These are phyloP conservation scores for Podarcis raffonei DNA, from an alignment of 2,113 vertebrate species.

Conservation along the genomic window DNA sequence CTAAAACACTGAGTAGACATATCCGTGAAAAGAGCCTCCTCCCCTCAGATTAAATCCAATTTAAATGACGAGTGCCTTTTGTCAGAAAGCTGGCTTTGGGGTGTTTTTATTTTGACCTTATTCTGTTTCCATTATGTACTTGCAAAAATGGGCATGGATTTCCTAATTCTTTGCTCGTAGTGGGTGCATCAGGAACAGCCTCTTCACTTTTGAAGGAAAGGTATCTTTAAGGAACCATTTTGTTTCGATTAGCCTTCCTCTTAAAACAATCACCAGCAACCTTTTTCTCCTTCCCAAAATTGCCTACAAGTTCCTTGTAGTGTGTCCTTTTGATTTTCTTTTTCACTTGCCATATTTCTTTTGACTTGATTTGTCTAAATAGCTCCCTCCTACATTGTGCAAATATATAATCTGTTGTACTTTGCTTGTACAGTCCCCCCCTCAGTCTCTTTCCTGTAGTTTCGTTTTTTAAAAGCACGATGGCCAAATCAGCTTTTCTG, in stretches of 20 bases:
- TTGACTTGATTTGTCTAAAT: not conserved
- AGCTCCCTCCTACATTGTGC: not conserved
- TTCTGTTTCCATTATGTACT: constrained; percentile 4
- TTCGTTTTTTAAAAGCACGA: no score
- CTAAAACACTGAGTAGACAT: constrained; percentile 3
- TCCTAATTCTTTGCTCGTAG: not conserved
- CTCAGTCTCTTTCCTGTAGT: no score
- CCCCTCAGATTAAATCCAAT: constrained; percentile 30
- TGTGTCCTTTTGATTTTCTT: not conserved
- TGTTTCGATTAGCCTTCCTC: not conserved
- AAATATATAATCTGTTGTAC: not conserved
- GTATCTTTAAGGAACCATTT: not conserved
- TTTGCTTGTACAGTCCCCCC: not conserved
- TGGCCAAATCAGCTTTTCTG: not conserved
- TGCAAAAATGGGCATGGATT: not conserved
- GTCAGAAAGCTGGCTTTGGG: not conserved
- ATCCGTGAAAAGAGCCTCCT: constrained; percentile 1
- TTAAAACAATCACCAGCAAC: not conserved
- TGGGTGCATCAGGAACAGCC: not conserved
- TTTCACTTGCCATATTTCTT: not conserved
- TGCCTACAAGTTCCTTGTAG: fast-evolving
- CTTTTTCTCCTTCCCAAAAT: not conserved
- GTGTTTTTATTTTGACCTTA: not conserved
- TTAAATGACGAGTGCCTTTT: constrained; percentile 28
- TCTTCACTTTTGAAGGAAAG: constrained; percentile 4